Conservation (phyloP, 2,888 invertebrate genomes). For the Germaria angustata region DNA sequence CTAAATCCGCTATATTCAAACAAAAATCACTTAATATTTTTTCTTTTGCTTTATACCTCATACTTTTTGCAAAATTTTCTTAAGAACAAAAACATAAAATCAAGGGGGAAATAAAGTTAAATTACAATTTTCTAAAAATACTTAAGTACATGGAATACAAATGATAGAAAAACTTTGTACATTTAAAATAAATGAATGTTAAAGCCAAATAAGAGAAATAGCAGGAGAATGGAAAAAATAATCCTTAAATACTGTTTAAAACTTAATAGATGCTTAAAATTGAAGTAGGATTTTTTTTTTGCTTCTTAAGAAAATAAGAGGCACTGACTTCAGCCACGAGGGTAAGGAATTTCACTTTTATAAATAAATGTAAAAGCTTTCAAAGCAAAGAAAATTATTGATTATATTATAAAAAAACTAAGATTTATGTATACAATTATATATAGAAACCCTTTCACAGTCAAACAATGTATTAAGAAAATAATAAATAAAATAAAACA, state of each 20-base stretch:
- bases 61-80: constrained; percentile 18
- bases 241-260: constrained; percentile 55
- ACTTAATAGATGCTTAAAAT: constrained; percentile 43
- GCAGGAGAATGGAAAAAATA: neutral
- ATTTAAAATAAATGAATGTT: constrained; percentile 35
- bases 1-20: constrained; percentile 56
- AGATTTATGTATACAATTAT: too few species aligned
- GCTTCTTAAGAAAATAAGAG: neutral
- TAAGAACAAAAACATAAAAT: constrained; percentile 29
- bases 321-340: neutral
- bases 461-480: too few species aligned
- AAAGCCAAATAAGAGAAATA: constrained; percentile 18
- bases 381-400: too few species aligned
- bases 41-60: neutral
- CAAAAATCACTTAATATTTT: constrained; percentile 56
- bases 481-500: too few species aligned
- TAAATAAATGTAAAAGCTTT: neutral
- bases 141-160: constrained; percentile 47
- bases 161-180: constrained; percentile 56
- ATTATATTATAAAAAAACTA: too few species aligned
- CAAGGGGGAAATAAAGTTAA: constrained; percentile 41
- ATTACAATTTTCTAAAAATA: constrained; percentile 58
- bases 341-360: neutral
- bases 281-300: constrained; percentile 23
- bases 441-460: too few species aligned